Percentiles rank a stretch among this genome's conserved stretches.
These are phyloP conservation scores for Hirtodrosophila histrioides DNA, from an alignment of 2,888 invertebrate genomes.

Conservation along the genomic window DNA sequence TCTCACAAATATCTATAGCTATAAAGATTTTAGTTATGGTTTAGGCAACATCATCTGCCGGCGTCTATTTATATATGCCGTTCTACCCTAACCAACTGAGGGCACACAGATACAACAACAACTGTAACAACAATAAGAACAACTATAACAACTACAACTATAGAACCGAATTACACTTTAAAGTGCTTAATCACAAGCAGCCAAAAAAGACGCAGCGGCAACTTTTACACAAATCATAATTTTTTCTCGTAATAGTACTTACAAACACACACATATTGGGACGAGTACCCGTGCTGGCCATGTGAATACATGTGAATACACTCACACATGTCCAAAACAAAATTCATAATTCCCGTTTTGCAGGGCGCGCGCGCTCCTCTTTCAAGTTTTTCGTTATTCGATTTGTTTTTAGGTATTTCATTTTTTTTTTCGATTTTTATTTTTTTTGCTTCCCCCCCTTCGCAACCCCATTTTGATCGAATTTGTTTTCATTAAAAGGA, in stretches of 20 bases:
- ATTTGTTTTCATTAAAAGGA: conserved; percentile 76
- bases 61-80: conserved; percentile 73
- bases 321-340: conserved; percentile 2
- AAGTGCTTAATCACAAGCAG: conserved; percentile 75
- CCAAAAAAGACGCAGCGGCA: conserved; percentile 21
- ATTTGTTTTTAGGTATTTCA: conserved; percentile 43
- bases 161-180: conserved; percentile 67
- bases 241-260: conserved; percentile 25
- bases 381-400: conserved; percentile 57
- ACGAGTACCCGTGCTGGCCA: conserved; percentile 14
- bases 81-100: conserved; percentile 6
- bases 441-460: not conserved
- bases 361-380: conserved; percentile 44
- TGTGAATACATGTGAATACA: conserved; percentile 8
- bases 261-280: conserved; percentile 3
- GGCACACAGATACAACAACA: conserved; percentile 41
- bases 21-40: conserved; percentile 81
- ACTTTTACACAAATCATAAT: conserved; percentile 78
- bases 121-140: conserved; percentile 14
- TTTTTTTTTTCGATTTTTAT: not conserved
- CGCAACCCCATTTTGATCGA: conserved; percentile 45
- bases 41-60: conserved; percentile 63
- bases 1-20: conserved; percentile 62
- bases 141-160: conserved; percentile 41
- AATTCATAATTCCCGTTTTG: conserved; percentile 48